Conservation (phyloP, 2,888 invertebrate species). For the Portevinia maculata region DNA sequence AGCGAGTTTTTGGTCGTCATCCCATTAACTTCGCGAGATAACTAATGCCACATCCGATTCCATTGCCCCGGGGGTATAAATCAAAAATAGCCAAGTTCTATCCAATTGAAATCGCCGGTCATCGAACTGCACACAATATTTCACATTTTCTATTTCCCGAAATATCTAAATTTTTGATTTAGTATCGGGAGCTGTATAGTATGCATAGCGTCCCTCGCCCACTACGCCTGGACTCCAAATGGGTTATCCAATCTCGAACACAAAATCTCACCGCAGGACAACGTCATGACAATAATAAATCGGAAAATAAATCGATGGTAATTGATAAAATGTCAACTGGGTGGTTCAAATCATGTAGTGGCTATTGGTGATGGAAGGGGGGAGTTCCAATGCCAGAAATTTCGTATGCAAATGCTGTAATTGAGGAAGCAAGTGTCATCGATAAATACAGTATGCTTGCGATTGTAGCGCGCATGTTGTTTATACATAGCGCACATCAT, state of each 20-base stretch:
- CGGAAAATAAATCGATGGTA: constrained; percentile 72
- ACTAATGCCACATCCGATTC: constrained; percentile 64
- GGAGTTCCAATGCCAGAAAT: constrained; percentile 5
- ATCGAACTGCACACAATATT: constrained; percentile 62
- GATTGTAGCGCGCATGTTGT: neutral
- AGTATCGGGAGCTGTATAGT: constrained; percentile 16
- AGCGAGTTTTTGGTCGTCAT: constrained; percentile 11
- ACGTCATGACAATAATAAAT: constrained; percentile 67
- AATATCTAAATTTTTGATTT: constrained; percentile 70
- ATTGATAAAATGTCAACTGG: constrained; percentile 68
- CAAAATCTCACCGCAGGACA: constrained; percentile 42
- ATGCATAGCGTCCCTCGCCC: neutral
- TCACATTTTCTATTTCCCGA: constrained; percentile 72
- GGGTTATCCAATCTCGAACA: constrained; percentile 27
- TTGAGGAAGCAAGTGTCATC: constrained; percentile 41
- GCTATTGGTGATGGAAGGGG: neutral
- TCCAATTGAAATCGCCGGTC: constrained; percentile 62
- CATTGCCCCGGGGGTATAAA: constrained; percentile 28
- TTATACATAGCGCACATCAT: too few species aligned
- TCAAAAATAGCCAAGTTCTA: constrained; percentile 46
- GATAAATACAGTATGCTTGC: constrained; percentile 26
- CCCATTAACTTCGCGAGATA: constrained; percentile 44
- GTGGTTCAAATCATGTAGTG: constrained; percentile 29
- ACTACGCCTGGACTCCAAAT: constrained; percentile 24
- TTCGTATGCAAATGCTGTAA: constrained; percentile 57